Evolutionary conservation across 2,113 vertebrate species (phyloP).

Genomic region (Nicator chloris): DNA sequence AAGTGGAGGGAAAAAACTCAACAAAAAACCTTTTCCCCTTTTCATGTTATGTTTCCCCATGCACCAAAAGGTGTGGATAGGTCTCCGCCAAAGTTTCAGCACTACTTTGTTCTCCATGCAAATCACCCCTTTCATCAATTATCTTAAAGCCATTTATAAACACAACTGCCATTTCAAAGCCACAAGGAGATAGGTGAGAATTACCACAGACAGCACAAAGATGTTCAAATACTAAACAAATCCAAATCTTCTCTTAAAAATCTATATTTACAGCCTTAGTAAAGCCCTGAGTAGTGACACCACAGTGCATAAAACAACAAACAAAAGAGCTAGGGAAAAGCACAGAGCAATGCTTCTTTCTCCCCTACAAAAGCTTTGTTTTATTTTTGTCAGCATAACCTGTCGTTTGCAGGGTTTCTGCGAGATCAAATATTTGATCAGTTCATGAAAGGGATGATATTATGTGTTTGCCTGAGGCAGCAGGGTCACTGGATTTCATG

Average conservation of each 20-base stretch:
- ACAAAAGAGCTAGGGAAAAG: neutral
- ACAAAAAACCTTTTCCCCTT: neutral
- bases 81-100: constrained; percentile 16
- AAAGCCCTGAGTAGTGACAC: neutral
- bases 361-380: neutral
- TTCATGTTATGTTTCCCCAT: neutral
- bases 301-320: neutral
- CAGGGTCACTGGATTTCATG: neutral
- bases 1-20: neutral
- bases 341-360: neutral
- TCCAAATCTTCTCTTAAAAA: neutral
- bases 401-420: neutral
- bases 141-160: constrained; percentile 28
- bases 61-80: constrained; percentile 28
- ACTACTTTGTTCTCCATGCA: constrained; percentile 44
- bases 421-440: constrained; percentile 45
- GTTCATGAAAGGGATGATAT: constrained; percentile 30
- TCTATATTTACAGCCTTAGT: neutral
- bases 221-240: neutral
- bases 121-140: constrained; percentile 42
- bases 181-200: constrained; percentile 26
- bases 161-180: neutral
- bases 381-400: constrained; percentile 39
- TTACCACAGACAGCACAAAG: constrained; percentile 22
- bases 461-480: neutral